These are phyloP conservation scores for Coregonus ussuriensis DNA, from an alignment of 2,797 vertebrate species.

Conservation along the genomic window DNA sequence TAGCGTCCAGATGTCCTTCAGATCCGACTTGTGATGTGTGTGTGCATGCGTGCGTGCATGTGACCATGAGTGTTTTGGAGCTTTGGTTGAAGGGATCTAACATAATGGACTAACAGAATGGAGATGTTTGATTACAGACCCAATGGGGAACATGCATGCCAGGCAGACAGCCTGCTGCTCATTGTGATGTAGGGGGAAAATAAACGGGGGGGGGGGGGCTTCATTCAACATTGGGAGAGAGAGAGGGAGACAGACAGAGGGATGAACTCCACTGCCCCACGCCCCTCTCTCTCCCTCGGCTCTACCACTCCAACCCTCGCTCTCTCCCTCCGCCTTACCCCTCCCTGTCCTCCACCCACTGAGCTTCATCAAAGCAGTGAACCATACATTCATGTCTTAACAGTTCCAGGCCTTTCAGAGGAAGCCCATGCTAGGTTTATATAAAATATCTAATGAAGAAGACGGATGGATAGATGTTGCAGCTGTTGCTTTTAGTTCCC, in stretches of 20 bases:
- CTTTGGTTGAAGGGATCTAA: too few relatives aligned
- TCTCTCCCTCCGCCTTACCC: background rate
- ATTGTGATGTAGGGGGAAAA: background rate
- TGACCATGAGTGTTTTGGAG: slow-evolving; percentile 15
- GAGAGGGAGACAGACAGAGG: background rate
- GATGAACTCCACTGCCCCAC: background rate
- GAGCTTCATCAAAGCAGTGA: slow-evolving; percentile 12
- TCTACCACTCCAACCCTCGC: too few relatives aligned
- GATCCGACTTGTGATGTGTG: background rate
- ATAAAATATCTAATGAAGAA: too few relatives aligned
- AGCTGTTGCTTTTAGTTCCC: too few relatives aligned
- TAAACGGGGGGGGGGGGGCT: too few relatives aligned
- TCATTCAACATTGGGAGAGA: background rate
- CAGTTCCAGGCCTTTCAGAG: too few relatives aligned
- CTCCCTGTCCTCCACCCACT: background rate
- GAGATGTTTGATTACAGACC: background rate
- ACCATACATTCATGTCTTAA: background rate
- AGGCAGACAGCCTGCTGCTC: background rate
- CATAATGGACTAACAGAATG: slow-evolving; percentile 8
- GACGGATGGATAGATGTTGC: too few relatives aligned
- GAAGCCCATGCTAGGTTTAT: too few relatives aligned
- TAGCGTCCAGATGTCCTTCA: slow-evolving; percentile 56
- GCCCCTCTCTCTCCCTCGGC: slow-evolving; percentile 9
- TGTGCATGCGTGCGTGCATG: background rate
- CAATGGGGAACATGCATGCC: background rate